Evolutionary conservation across 2,113 vertebrate genomes (phyloP), one percentile per base, ranked within the genome.

Genomic region (Passer montanus): DNA sequence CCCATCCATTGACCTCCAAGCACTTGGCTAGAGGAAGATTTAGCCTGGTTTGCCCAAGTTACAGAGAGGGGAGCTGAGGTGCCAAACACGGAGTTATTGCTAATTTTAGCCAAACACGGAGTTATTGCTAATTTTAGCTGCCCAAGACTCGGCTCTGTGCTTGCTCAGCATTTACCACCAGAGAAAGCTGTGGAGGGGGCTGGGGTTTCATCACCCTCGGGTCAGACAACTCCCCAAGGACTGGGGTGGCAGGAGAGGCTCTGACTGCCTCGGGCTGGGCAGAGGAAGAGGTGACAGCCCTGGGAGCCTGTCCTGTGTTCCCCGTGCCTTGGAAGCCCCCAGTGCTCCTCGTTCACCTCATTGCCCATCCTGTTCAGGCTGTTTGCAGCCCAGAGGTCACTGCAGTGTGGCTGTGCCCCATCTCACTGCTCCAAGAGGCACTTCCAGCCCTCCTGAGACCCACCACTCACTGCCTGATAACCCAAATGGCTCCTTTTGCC

Each of bases 1-100:
- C 89, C 67, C 91, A 82, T 76, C 89, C 81, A 91, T 37, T 95
- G 94, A 94, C 95, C 95, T 97, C 93, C 74, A 64, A 87, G 93
- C 69, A n/a, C 81, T 91, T 64, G 92, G 77, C 41, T 9, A 94
- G 81, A 70, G 70, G 77, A 60, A 82, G 82, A 72, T 89, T 30
- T 30, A 86, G 76, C 72, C 44, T 10, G 67, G 16, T 91, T 91
- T 81, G 46, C 55, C 88, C 72, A 24, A 6, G 11, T 41, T 44
- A 12, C 37, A 75, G 89, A 63, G 17, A 91, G 77, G 90, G 59
- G 76, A 90, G 47, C 55, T 24, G 92, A 79, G 75, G 83, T 59
- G 82, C 31, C 94, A 69, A 92, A 70, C 44, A 62, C 52, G 11
- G 62, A 9, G 37, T 17, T 79, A n/a, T 1, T 77, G 66, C 89